phyloP scores from a whole-genome alignment of 2,113 vertebrate genomes.

The Mola mola region DNA sequence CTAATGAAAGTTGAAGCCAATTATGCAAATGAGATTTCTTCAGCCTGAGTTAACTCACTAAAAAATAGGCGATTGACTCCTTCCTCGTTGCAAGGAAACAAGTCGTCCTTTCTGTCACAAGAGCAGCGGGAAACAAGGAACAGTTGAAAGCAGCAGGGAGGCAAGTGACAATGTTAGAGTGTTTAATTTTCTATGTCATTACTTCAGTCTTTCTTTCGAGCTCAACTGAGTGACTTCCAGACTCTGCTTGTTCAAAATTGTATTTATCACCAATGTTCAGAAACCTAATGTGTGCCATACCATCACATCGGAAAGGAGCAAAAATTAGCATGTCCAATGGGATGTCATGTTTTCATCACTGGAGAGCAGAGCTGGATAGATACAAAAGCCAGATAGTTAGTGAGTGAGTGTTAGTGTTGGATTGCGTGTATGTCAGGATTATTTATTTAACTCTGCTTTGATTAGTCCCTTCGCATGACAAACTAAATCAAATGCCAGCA shows the following conservation, averaged over 20 bases:
- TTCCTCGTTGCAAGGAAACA: background rate
- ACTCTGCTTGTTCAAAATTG: background rate
- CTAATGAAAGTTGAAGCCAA: conserved; percentile 3
- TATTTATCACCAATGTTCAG: background rate
- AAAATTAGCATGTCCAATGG: background rate
- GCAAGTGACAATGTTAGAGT: background rate
- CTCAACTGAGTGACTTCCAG: background rate
- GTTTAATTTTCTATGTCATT: no score
- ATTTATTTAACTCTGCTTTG: background rate
- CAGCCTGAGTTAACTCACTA: background rate
- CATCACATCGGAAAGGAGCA: background rate
- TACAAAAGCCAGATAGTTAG: no score
- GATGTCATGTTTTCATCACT: background rate
- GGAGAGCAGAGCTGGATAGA: no score
- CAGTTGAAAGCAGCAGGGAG: background rate
- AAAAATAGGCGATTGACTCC: background rate
- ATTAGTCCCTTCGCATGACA: conserved; percentile 7
- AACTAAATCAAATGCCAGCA: conserved; percentile 5
- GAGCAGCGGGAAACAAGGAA: background rate
- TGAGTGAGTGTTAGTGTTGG: background rate
- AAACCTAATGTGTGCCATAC: background rate
- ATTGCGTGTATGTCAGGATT: no score
- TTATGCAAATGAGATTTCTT: background rate
- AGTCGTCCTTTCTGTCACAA: background rate
- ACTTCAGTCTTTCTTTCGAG: background rate